phyloP scores from a whole-genome alignment of 1,140 invertebrate genomes.

The Globodera rostochiensis region DNA sequence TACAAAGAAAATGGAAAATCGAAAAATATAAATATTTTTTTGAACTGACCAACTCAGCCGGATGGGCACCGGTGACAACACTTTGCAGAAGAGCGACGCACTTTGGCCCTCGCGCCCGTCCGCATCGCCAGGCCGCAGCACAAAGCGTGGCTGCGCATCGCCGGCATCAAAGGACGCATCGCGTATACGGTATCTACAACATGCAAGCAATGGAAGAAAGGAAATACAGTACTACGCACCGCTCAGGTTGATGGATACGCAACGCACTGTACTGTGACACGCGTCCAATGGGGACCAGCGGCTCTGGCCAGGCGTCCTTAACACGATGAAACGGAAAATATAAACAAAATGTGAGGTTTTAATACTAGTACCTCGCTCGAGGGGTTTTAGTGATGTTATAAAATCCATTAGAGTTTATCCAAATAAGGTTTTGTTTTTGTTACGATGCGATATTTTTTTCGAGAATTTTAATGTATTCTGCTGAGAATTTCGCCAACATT shows the following conservation, averaged over 20 bases:
- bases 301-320: conserved; percentile 82
- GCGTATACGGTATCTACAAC: conserved; percentile 73
- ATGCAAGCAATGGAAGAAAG: no score
- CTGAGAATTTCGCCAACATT: no score
- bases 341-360: not conserved
- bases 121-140: conserved; percentile 89
- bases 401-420: no score
- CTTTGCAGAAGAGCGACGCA: conserved; percentile 92
- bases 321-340: conserved; percentile 6
- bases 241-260: conserved; percentile 91
- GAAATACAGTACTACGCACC: conserved; percentile 72
- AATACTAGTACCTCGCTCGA: no score
- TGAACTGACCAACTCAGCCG: conserved; percentile 81
- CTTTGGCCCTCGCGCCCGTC: conserved; percentile 95
- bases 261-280: conserved; percentile 94
- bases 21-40: not conserved
- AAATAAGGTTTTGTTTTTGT: no score
- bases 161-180: conserved; percentile 84
- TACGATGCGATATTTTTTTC: no score
- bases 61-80: conserved; percentile 88
- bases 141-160: conserved; percentile 94
- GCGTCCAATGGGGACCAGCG: conserved; percentile 87
- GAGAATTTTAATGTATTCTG: no score
- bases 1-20: not conserved
- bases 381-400: no score